Evolutionary conservation across 2,797 vertebrate species (phyloP).

Genomic region (Corythornis leucogaster): DNA sequence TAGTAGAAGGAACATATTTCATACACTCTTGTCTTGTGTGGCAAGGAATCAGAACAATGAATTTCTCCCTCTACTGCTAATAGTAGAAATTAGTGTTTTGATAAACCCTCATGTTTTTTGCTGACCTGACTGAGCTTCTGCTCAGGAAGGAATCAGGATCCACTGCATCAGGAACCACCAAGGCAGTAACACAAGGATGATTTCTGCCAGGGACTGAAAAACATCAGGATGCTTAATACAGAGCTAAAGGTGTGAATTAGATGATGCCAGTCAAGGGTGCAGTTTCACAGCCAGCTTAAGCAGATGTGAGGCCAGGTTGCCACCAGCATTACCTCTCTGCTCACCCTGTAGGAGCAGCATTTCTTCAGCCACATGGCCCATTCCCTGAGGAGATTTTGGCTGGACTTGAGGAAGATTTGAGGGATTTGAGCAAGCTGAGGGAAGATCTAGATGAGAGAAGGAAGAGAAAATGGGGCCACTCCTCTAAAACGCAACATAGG

Average conservation of each 20-base stretch:
- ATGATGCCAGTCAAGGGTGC: neutral
- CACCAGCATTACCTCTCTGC: neutral
- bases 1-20: conserved; percentile 7
- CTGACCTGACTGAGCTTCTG: neutral
- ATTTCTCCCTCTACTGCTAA: neutral
- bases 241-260: neutral
- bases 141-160: too few species aligned
- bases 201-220: neutral
- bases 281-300: neutral
- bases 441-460: neutral
- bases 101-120: neutral
- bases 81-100: neutral
- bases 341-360: neutral
- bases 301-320: neutral
- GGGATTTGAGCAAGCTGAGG: neutral
- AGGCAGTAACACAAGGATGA: neutral
- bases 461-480: neutral
- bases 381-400: neutral
- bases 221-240: neutral
- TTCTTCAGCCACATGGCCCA: neutral
- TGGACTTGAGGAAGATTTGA: neutral
- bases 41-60: neutral
- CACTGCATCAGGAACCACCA: neutral
- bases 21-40: neutral
- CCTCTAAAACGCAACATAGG: neutral